Base-by-base conservation (phyloP, 2,888 invertebrate species). In the Drosophila mulleri region DNA sequence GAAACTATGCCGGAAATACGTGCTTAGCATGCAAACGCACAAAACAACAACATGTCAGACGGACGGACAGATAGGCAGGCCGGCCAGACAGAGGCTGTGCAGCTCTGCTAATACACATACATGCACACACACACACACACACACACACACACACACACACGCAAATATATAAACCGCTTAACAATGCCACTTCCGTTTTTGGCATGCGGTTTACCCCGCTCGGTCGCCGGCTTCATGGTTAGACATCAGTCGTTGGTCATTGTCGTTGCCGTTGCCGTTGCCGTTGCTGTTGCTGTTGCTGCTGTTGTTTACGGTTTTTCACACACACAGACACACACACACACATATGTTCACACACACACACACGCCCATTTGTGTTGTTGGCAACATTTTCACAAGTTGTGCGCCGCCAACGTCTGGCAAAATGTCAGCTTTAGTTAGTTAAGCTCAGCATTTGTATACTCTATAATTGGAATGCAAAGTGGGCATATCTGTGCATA, bases 171-270 rank as follows among this genome's bases (percentile, higher is more conserved):
- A 86, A 89, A 88, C 88, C 86, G 86, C 89, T 89, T 89, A 86
- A 86, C 86, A 86, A 89, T 88, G 89, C 89, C 89, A 86, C 89
- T 86, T 86, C 86, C 86, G 86, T 82, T 88, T 86, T 85, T 88
- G 89, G 86, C 85, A 86, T 86, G 85, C 83, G 85, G 89, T 87
- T 84, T 82, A 70, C 89, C 89, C 82, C 69, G 78, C 75, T 71
- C 68, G 65, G 70, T 63, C 72, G 70, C 71, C 74, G 75, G 80
- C 70, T 72, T 75, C 72, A 64, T 79, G 76, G 86, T 83, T 83
- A 68, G 86, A 68, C 72, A 85, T 72, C 80, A 75, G 80, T 73
- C 65, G 62, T 60, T 65, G 80, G 75, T 67, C 77, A 77, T 77
- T 75, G 70, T 66, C 63, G 56, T 79, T 59, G 62, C 58, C 44